phyloP scores from a whole-genome alignment of 2,888 invertebrate species.

The Merodon equestris region DNA sequence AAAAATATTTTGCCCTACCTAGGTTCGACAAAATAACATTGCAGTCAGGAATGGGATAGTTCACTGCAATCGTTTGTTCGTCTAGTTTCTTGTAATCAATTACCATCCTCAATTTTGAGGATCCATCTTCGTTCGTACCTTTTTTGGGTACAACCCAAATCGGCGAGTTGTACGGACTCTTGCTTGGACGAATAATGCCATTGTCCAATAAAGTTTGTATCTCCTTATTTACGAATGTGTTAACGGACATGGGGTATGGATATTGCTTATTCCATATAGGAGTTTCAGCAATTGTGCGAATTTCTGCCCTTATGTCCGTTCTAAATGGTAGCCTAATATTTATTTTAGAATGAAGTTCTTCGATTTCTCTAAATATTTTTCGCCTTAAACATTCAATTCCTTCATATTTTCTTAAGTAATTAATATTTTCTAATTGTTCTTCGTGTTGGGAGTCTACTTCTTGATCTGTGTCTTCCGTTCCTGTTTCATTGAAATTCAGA shows the following conservation, averaged over 20 bases:
- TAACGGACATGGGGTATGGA: neutral
- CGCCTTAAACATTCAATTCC: neutral
- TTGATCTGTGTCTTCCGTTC: no score
- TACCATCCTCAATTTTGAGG: conserved; percentile 6
- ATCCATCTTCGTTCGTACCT: neutral
- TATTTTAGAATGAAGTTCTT: neutral
- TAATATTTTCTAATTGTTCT: no score
- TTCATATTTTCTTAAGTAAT: no score
- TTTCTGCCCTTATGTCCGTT: neutral
- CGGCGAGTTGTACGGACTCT: neutral
- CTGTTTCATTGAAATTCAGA: no score
- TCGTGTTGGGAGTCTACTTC: no score
- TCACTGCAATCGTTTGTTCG: neutral
- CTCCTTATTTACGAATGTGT: neutral
- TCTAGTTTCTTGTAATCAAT: conserved; percentile 15
- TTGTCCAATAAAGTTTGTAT: neutral
- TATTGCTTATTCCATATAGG: conserved; percentile 1
- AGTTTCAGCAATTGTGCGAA: neutral
- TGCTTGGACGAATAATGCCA: neutral
- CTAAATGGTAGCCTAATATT: neutral
- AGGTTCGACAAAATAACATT: conserved; percentile 1
- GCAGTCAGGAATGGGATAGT: conserved; percentile 8
- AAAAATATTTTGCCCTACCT: conserved; percentile 10
- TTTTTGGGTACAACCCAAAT: conserved; percentile 8
- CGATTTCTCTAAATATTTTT: neutral